phyloP scores from a whole-genome alignment of 1,140 invertebrate species.

The Aphelenchoides avenae region DNA sequence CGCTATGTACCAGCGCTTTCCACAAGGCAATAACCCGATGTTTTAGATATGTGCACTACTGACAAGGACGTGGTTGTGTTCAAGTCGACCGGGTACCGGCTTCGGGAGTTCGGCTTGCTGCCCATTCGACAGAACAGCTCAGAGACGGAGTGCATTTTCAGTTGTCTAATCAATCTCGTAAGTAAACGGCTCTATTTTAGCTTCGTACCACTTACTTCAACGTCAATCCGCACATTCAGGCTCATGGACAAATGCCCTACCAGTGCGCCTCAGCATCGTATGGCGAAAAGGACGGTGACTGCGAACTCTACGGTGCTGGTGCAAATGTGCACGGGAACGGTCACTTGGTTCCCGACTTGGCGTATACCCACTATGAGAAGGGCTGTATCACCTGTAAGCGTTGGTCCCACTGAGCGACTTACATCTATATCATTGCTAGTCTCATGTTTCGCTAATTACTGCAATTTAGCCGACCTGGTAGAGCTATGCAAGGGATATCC shows the following conservation, averaged over 20 bases:
- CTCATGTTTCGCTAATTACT: neutral
- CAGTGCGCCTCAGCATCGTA: constrained; percentile 29
- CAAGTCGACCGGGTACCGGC: constrained; percentile 37
- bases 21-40: too few species aligned
- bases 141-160: constrained; percentile 42
- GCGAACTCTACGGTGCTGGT: constrained; percentile 28
- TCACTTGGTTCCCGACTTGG: constrained; percentile 32
- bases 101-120: constrained; percentile 17
- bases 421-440: neutral
- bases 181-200: neutral
- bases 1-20: too few species aligned
- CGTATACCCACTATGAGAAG: constrained; percentile 36
- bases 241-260: constrained; percentile 25
- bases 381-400: constrained; percentile 32
- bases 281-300: constrained; percentile 9
- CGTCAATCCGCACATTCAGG: constrained; percentile 16
- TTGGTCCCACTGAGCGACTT: neutral
- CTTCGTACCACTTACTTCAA: constrained; percentile 1
- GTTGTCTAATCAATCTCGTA: constrained; percentile 34
- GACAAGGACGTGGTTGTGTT: constrained; percentile 36
- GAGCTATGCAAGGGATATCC: constrained; percentile 37
- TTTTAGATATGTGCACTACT: constrained; percentile 33
- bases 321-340: constrained; percentile 31
- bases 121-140: constrained; percentile 18
- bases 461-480: constrained; percentile 35